Conservation (phyloP, 92 coral and sea anemone genomes). For the Chrysogorgia sp. region DNA sequence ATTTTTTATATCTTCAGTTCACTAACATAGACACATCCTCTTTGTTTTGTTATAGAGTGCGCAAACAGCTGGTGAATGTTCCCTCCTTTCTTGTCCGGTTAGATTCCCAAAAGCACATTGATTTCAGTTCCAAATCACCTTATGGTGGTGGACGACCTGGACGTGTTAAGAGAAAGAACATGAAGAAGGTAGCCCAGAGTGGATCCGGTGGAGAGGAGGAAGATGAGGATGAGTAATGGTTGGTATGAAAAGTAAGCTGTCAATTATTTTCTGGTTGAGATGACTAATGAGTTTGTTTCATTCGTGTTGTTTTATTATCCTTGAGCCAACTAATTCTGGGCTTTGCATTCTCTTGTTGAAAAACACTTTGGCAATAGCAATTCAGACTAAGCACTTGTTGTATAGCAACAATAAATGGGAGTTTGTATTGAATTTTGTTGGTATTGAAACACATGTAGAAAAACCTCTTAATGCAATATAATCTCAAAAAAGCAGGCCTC, state of each 20-base stretch:
- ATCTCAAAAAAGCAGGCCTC: background rate
- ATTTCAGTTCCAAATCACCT: conserved; percentile 96
- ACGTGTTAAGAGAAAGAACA: conserved; percentile 98
- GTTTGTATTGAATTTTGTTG: no score
- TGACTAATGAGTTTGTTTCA: background rate
- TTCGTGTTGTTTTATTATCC: background rate
- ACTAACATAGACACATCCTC: no score
- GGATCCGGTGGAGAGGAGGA: conserved; percentile 94
- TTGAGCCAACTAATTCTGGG: no score
- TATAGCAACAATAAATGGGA: no score
- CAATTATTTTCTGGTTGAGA: background rate
- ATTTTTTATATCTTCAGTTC: no score
- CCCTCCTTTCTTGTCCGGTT: conserved; percentile 95
- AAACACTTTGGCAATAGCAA: no score
- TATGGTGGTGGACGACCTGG: conserved; percentile 99
- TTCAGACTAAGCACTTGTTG: no score
- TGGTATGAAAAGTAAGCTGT: background rate
- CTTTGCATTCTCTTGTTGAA: no score
- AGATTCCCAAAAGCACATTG: conserved; percentile 99
- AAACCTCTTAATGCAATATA: no score
- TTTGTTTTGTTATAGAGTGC: conserved; percentile 68
- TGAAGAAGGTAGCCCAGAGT: conserved; percentile 89
- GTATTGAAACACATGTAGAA: no score
- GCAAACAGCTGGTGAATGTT: conserved; percentile 98
- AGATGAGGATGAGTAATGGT: conserved; percentile 85